Percentiles rank a stretch among this genome's conserved stretches.
These are phyloP conservation scores for Brachionus calyciflorus DNA, from an alignment of 1,140 invertebrate species.

Conservation along the genomic window DNA sequence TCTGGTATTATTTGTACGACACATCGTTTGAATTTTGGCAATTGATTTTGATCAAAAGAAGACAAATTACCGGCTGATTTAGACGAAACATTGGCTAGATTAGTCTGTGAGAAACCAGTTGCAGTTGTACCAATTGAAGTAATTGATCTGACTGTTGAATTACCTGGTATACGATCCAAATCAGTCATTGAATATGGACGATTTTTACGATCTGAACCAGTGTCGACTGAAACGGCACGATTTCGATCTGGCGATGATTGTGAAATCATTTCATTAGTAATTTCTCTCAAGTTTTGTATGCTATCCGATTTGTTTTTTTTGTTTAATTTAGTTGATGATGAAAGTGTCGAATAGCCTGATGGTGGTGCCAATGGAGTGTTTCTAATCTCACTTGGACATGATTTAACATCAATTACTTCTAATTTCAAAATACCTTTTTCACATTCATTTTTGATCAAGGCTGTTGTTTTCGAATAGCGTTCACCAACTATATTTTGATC, in stretches of 20 bases:
- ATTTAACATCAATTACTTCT: constrained; percentile 24
- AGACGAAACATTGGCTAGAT: constrained; percentile 19
- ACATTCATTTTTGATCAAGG: constrained; percentile 33
- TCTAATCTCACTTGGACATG: neutral
- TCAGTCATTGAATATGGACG: constrained; percentile 41
- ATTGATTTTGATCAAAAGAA: neutral
- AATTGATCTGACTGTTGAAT: constrained; percentile 37
- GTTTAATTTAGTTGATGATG: neutral
- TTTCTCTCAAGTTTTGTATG: constrained; percentile 1
- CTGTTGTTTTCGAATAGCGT: constrained; percentile 12
- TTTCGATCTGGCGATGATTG: neutral
- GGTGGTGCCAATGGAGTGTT: neutral
- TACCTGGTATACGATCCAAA: constrained; percentile 7
- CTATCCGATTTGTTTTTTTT: constrained; percentile 25
- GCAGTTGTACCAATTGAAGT: constrained; percentile 19
- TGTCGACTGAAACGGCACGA: constrained; percentile 16
- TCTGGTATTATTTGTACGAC: constrained; percentile 12
- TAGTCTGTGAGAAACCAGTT: constrained; percentile 34
- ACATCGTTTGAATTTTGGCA: constrained; percentile 36
- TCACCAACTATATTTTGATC: constrained; percentile 35
- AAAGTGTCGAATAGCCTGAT: constrained; percentile 22
- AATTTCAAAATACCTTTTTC: constrained; percentile 36
- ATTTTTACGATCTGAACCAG: constrained; percentile 4
- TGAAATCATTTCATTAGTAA: constrained; percentile 4
- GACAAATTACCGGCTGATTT: constrained; percentile 42